Percentiles rank a stretch among this genome's conserved stretches.
Evolutionary conservation across 2,797 vertebrate genomes (phyloP).

Genomic region (Squalus acanthias): DNA sequence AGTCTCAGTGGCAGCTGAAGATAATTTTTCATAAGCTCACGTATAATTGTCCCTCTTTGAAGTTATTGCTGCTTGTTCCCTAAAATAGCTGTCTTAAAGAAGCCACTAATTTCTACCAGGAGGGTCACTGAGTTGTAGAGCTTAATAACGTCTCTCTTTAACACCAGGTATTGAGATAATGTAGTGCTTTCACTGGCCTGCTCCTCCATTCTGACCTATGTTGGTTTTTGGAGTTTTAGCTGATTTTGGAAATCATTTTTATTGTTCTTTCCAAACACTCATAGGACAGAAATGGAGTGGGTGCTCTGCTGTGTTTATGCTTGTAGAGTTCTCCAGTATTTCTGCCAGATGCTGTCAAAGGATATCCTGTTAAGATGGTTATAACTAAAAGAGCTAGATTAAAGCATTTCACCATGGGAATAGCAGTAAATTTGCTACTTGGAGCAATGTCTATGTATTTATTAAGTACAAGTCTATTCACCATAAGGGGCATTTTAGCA

Average conservation of each 20-base stretch:
- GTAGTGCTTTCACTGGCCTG: neutral
- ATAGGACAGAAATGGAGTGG: neutral
- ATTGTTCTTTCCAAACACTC: neutral
- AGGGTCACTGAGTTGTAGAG: neutral
- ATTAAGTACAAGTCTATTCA: neutral
- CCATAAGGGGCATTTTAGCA: neutral
- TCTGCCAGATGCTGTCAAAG: neutral
- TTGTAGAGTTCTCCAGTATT: neutral
- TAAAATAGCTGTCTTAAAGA: neutral
- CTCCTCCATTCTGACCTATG: neutral
- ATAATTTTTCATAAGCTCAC: neutral
- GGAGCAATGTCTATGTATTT: neutral
- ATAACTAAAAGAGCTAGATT: neutral
- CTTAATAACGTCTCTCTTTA: neutral
- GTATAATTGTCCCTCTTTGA: neutral
- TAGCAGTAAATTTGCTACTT: neutral
- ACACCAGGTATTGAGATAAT: neutral
- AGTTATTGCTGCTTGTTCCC: neutral
- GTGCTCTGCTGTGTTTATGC: neutral
- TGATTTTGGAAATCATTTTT: neutral
- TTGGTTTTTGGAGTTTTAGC: neutral
- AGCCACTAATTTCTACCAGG: neutral
- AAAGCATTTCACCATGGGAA: neutral
- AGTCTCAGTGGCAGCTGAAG: neutral
- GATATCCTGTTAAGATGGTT: neutral